Evolutionary conservation across 2,888 invertebrate genomes (phyloP), one percentile per base, ranked within the genome.

Genomic region (Laothoe populi): DNA sequence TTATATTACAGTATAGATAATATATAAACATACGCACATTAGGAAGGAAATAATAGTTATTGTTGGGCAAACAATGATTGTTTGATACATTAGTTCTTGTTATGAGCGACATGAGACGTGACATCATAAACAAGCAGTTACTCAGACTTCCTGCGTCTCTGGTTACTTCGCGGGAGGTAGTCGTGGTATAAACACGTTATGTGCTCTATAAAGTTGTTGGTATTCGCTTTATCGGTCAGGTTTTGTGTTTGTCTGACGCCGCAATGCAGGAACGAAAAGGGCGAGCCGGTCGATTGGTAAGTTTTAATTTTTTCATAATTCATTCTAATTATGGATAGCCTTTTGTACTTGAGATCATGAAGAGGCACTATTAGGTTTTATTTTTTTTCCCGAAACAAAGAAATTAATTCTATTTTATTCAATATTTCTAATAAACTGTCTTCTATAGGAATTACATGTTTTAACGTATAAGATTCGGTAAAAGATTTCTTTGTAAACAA

Each of bases 221-320:
- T 86, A 66, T 73, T 81, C 64, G 68, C 73, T 63, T 64, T 83
- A 67, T 76, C 85, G 73, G 71, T 86, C 66, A 73, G 67, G 67
- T 70, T 70, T 63, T 81, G 82, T 68, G 67, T 66, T 24, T 73
- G 83, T 62, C 73, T 87, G 60, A 85, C 92, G 62, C 91, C 90
- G 60, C 92, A 92, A 71, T 93, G 93, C 70, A 84, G 91, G 69
- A 95, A 96, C 85, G 95, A 96, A 77, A 90, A 92, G 66, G 95
- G 95, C 61, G 90, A 94, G 63, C 85, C 94, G 11, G 95, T 96
- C 8, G 96, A 96, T 84, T 96, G 96, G 96, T 96, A 87, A 93
- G 92, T 83, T 63, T 60, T 57, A 38, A 59, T 53, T 63, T 46
- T n/a, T n/a, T n/a, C n/a, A n/a, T n/a, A n/a, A n/a, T n/a, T 59